A percentile compares a stretch with the other conserved stretches of the same genome.
Evolutionary conservation across 2,888 invertebrate genomes (phyloP).

Genomic region (Teleogryllus oceanicus): DNA sequence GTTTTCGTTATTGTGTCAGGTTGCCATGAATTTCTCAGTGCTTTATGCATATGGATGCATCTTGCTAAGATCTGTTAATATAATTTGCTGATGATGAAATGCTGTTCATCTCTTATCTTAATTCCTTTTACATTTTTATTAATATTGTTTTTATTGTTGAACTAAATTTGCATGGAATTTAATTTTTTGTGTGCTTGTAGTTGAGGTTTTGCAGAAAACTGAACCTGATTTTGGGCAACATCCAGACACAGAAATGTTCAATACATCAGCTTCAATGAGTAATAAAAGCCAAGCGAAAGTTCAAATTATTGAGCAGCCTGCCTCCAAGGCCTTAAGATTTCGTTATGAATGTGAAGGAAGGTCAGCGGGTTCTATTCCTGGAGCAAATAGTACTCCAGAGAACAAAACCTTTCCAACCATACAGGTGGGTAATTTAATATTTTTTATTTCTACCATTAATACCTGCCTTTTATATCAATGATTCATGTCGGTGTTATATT

Average conservation of each 20-base stretch:
- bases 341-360: slow-evolving; percentile 95
- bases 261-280: slow-evolving; percentile 45
- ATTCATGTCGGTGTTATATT: too few species aligned
- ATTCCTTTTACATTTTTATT: too few species aligned
- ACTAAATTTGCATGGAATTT: too few species aligned
- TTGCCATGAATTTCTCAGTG: too few species aligned
- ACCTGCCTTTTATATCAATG: too few species aligned
- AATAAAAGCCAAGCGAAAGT: slow-evolving; percentile 55
- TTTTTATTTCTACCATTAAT: too few species aligned
- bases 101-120: too few species aligned
- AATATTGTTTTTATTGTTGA: too few species aligned
- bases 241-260: slow-evolving; percentile 41
- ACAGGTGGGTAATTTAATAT: slow-evolving; percentile 56
- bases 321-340: slow-evolving; percentile 82
- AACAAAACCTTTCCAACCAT: slow-evolving; percentile 91
- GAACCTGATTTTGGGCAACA: slow-evolving; percentile 55
- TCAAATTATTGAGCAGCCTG: slow-evolving; percentile 86
- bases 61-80: too few species aligned
- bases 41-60: too few species aligned
- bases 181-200: slow-evolving; percentile 49
- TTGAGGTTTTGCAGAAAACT: slow-evolving; percentile 66
- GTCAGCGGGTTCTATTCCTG: slow-evolving; percentile 93
- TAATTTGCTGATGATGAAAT: too few species aligned
- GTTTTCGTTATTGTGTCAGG: too few species aligned
- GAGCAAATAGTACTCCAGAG: slow-evolving; percentile 82